Evolutionary conservation across 2,113 vertebrate species (phyloP), one percentile per base, ranked within the genome.

Genomic region (Myrmecophaga tridactyla): DNA sequence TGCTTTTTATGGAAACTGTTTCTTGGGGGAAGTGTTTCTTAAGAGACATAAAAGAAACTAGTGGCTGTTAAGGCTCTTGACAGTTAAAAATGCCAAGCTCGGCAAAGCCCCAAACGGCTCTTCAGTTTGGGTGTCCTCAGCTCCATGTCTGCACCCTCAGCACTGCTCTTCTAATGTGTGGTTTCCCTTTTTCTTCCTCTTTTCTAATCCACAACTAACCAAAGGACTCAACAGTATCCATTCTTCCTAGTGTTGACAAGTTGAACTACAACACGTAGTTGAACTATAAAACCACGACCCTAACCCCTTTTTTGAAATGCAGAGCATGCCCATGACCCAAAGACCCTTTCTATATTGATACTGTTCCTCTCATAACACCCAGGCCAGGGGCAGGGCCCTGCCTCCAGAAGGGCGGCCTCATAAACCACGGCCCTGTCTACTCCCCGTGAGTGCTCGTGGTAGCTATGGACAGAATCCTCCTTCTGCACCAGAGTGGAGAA

Each of bases 1-100:
- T 91, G n/a, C n/a, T 89, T 39, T 86, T 41, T 27, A 76, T 39
- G 34, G 51, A 86, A 94, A 94, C 29, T 63, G 48, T 75, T 92
- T 46, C 80, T 81, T 81, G n/a, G 34, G 53, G 94, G n/a, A 89
- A 91, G 31, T 78, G 20, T 84, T 83, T 80, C 41, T 75, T 56
- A 48, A 92, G 77, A 89, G 23, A 78, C 48, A 87, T 86, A 76
- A 93, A 69, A 63, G n/a, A 80, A 94, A 95, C n/a, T 69, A 29
- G 76, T 15, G 41, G 63, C 51, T 31, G 48, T 23, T 36, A 60
- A 86, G 43, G 72, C 29, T 76, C 46, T 63, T 92, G 56, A 67
- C 60, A 34, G 25, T 82, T 85, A 43, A 91, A 78, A 65, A 36
- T 62, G 86, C 0, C 56, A 34, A 69, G 60, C 46, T 77, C 83